These are phyloP conservation scores for Ophthalmolycus amberensis DNA, from an alignment of 2,113 vertebrate species.

Conservation along the genomic window DNA sequence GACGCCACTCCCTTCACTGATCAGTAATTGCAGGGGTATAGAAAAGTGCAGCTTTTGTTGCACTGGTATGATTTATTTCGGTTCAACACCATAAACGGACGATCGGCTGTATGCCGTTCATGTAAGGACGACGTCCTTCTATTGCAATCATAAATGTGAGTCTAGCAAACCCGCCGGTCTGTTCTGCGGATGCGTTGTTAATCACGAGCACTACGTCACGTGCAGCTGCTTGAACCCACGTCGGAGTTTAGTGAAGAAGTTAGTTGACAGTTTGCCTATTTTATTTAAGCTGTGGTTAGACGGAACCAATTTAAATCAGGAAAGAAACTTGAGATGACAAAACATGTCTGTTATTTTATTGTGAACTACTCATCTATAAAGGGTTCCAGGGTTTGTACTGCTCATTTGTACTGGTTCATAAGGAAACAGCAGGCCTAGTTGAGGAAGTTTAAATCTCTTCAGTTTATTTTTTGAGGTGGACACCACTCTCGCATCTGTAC, in stretches of 20 bases:
- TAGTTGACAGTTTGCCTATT: neutral
- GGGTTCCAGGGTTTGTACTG: neutral
- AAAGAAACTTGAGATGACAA: neutral
- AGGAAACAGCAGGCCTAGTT: neutral
- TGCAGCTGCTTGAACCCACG: slow-evolving; percentile 2
- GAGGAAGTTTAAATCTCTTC: neutral
- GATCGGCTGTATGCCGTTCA: neutral
- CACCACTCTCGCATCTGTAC: neutral
- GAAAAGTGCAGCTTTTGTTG: neutral
- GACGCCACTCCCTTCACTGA: slow-evolving; percentile 40
- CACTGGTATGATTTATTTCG: neutral
- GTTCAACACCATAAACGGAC: neutral
- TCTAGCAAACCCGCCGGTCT: neutral
- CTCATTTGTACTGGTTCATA: neutral
- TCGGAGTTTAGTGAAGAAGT: neutral
- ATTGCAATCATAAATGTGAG: neutral
- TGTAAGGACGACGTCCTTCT: neutral
- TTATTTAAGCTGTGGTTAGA: neutral
- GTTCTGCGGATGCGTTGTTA: neutral
- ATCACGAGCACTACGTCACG: neutral
- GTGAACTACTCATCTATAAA: neutral
- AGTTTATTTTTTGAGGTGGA: neutral
- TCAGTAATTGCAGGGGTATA: slow-evolving; percentile 23
- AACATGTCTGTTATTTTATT: neutral
- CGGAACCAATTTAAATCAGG: neutral